phyloP scores from a whole-genome alignment of 2,888 invertebrate genomes.

The Aromia moschata region DNA sequence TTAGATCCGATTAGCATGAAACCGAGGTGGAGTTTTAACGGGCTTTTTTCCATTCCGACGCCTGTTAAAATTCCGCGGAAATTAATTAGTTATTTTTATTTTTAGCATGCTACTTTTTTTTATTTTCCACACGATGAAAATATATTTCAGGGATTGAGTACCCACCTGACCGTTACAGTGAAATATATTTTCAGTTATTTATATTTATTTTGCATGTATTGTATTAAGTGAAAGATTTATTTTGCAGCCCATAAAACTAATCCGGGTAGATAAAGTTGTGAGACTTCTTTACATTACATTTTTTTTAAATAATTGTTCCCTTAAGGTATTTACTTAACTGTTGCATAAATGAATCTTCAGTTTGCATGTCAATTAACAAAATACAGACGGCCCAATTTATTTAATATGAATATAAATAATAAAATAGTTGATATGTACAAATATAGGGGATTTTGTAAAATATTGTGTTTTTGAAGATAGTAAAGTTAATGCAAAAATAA shows the following conservation, averaged over 20 bases:
- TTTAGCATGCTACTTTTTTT: slow-evolving; percentile 40
- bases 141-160: too few species aligned
- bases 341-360: slow-evolving; percentile 42
- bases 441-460: slow-evolving; percentile 34
- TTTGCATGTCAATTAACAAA: slow-evolving; percentile 40
- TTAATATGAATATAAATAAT: slow-evolving; percentile 44
- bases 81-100: slow-evolving; percentile 34
- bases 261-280: too few species aligned
- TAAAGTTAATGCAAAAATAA: slow-evolving; percentile 33
- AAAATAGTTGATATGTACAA: slow-evolving; percentile 33
- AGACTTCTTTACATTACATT: too few species aligned
- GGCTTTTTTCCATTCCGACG: slow-evolving; percentile 24
- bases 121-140: slow-evolving; percentile 29
- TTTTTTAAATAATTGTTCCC: slow-evolving; percentile 1
- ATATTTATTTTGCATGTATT: slow-evolving; percentile 50
- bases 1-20: slow-evolving; percentile 17
- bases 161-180: too few species aligned
- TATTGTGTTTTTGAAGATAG: slow-evolving; percentile 25
- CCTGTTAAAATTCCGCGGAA: slow-evolving; percentile 32
- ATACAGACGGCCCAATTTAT: slow-evolving; percentile 34
- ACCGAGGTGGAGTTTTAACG: slow-evolving; percentile 2
- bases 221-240: slow-evolving; percentile 43
- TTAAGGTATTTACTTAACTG: neutral
- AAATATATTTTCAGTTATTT: slow-evolving; percentile 42
- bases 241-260: slow-evolving; percentile 33